These are phyloP conservation scores for Apis mellifera DNA, from an alignment of 1,140 invertebrate genomes.

Conservation along the genomic window Amel_HAv3.1 CM009934.2:12683001-12683500, in stretches of 20 bases:
- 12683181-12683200: not conserved
- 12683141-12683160: conserved; percentile 10
- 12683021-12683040: conserved; percentile 96
- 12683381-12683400: conserved; percentile 93
- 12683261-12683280: conserved; percentile 98
- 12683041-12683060: conserved; percentile 98
- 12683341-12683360: conserved; percentile 98
- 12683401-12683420: conserved; percentile 95
- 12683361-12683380: conserved; percentile 98
- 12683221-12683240: conserved; percentile 96
- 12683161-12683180: not conserved
- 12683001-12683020: conserved; percentile 91
- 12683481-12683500: too few relatives aligned
- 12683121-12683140: conserved; percentile 88
- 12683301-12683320: conserved; percentile 97
- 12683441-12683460: conserved; percentile 24
- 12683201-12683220: conserved; percentile 12
- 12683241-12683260: conserved; percentile 98
- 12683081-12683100: conserved; percentile 96
- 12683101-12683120: conserved; percentile 92
- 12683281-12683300: conserved; percentile 98
- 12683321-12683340: conserved; percentile 96
- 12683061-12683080: conserved; percentile 98
- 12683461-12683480: too few relatives aligned
- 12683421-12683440: conserved; percentile 97